Conservation (phyloP, 2,113 vertebrate genomes). For the Carassius gibelio region DNA sequence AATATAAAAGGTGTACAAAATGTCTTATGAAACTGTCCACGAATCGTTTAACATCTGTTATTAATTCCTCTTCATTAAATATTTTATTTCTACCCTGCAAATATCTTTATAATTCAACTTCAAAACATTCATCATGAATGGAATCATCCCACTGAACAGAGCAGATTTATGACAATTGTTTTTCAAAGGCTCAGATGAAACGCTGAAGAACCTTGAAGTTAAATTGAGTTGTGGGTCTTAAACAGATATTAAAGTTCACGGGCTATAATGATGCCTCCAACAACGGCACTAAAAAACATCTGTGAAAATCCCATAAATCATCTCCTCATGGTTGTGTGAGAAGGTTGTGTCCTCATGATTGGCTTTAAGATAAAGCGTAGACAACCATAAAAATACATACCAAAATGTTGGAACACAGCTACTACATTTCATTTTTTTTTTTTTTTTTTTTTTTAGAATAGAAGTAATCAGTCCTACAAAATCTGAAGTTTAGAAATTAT, state of each 20-base stretch:
- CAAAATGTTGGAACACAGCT: background rate
- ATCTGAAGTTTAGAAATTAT: background rate
- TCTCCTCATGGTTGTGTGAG: background rate
- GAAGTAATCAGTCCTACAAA: background rate
- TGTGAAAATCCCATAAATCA: conserved; percentile 43
- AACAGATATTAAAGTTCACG: conserved; percentile 24
- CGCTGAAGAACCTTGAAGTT: background rate
- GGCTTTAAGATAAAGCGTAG: background rate
- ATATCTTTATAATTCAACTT: background rate
- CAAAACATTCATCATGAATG: background rate
- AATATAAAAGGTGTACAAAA: background rate
- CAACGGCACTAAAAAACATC: background rate
- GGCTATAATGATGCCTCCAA: conserved; percentile 41
- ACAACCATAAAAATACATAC: background rate
- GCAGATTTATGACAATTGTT: background rate
- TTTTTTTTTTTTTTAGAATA: background rate
- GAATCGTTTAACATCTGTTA: conserved; percentile 1
- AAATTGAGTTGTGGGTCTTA: background rate
- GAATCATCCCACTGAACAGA: background rate
- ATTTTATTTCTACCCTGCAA: background rate
- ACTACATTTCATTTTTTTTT: background rate
- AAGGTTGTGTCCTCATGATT: no score
- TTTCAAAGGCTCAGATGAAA: conserved; percentile 16
- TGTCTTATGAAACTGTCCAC: background rate
- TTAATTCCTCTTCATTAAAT: background rate